A percentile compares a stretch with the other conserved stretches of the same genome.
Conservation (phyloP, 2,113 vertebrate species). For the Corapipo altera region DNA sequence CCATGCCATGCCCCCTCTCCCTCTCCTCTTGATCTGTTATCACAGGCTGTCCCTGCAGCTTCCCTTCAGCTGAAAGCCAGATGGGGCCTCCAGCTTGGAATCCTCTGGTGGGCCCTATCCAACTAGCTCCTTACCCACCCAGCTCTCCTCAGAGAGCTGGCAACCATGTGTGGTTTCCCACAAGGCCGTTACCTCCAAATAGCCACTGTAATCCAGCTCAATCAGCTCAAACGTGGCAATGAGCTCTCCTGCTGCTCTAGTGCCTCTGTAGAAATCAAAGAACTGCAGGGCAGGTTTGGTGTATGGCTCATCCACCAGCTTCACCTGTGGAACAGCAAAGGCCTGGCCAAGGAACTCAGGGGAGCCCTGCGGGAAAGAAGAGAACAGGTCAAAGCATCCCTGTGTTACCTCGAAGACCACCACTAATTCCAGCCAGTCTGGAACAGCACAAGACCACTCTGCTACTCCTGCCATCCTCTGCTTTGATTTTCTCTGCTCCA, state of each 20-base stretch:
- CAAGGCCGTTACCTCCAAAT: slow-evolving; percentile 82
- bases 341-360: slow-evolving; percentile 83
- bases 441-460: neutral
- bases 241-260: slow-evolving; percentile 81
- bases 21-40: neutral
- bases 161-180: neutral
- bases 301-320: slow-evolving; percentile 82
- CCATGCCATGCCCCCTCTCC: neutral
- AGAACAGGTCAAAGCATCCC: neutral
- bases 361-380: slow-evolving; percentile 71
- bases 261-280: slow-evolving; percentile 83
- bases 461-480: neutral
- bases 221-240: slow-evolving; percentile 90
- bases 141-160: neutral
- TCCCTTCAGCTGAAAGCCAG: neutral
- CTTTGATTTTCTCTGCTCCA: neutral
- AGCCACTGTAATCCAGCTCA: slow-evolving; percentile 86
- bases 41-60: neutral
- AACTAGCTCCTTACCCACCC: neutral
- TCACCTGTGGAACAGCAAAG: slow-evolving; percentile 84
- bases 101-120: neutral
- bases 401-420: neutral
- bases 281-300: slow-evolving; percentile 82
- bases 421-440: neutral
- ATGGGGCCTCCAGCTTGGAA: neutral